These are phyloP conservation scores for Eutolmus rufibarbis DNA, from an alignment of 2,888 invertebrate species.

Conservation along the genomic window DNA sequence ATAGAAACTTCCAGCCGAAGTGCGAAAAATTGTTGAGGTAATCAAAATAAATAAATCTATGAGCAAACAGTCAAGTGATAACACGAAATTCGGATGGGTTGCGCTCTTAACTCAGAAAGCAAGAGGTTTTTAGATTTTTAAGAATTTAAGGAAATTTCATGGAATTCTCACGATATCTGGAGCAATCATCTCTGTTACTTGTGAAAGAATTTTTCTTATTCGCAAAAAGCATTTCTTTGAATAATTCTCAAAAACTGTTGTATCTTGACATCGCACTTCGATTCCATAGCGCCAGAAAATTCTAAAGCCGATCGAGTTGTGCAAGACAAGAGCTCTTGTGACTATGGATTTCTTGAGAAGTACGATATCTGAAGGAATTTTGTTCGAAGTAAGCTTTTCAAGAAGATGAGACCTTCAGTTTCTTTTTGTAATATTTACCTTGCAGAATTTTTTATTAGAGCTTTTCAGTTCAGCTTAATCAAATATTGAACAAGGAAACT, in stretches of 20 bases:
- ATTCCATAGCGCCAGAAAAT: background rate
- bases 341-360: background rate
- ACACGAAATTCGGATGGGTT: background rate
- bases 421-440: background rate
- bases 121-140: background rate
- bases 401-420: background rate
- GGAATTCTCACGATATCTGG: background rate
- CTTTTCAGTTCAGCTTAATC: background rate
- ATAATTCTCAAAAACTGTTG: background rate
- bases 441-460: background rate
- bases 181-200: background rate
- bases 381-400: background rate
- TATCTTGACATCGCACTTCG: background rate
- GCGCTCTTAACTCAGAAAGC: background rate
- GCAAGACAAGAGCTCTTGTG: background rate
- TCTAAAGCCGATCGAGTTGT: background rate
- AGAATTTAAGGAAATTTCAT: background rate
- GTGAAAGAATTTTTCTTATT: background rate
- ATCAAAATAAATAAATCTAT: background rate
- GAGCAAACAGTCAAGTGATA: background rate
- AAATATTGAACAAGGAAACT: background rate
- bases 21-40: background rate
- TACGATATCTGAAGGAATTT: background rate
- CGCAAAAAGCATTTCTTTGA: background rate
- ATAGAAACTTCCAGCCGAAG: background rate